Base-by-base conservation (phyloP, 2,888 invertebrate species). In the Pterostichus niger region DNA sequence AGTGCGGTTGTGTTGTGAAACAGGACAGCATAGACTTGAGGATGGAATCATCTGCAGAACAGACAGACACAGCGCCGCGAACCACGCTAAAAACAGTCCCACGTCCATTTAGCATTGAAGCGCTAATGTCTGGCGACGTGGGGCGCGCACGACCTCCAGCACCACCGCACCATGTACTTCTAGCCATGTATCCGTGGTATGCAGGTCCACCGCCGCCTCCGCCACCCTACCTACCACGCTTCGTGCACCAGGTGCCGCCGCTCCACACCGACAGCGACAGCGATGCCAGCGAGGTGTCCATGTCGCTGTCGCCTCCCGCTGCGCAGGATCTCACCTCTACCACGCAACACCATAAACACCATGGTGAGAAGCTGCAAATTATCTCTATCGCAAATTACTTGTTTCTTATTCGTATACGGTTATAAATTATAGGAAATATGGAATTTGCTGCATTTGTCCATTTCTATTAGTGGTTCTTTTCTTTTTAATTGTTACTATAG, bases 81-180 rank as follows among this genome's bases (percentile, higher is more conserved):
- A 71, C 68, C 9, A 17, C 82, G 11, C 44, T 83, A 31, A 90
- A 89, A 86, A 88, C 89, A 2, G 90, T 91, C 76, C 93, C 93
- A 2, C 92, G 92, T 86, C 92, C 93, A 0, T 93, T 93, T 88
- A 92, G 93, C 0, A 93, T 93, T 64, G 93, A 93, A 88, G 93
- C 93, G 0, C 86, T 93, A 33, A 93, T 93, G 87, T 71, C 88
- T 89, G 4, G 90, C 91, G 78, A 93, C 93, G 5, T 92, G 92
- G 86, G 92, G 93, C 0, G 93, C 93, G 35, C 93, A 93, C 87
- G 40, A 64, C 31, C 61, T 9, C 33, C 76, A 10, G 40, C 52
- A 13, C 40, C 73, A 2, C 52, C 49, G 33, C 52, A 56, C 61
- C 61, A 79, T 6, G 79, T 61, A 15, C 40, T 49, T 54, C 49